phyloP scores from a whole-genome alignment of 2,113 vertebrate genomes.

The Lampris incognitus region DNA sequence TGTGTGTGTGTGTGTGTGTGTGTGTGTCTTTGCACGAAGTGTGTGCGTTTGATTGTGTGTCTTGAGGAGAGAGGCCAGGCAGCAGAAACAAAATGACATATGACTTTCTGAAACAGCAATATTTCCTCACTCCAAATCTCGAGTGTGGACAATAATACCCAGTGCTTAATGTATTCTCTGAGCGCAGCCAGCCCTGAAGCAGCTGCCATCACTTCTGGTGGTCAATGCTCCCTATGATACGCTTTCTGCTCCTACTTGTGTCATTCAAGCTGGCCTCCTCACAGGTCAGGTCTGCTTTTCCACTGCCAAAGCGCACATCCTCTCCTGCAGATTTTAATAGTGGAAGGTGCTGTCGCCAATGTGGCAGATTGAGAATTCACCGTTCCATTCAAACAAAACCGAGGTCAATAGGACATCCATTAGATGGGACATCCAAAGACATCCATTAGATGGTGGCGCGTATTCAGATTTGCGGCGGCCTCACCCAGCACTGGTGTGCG shows the following conservation, averaged over 20 bases:
- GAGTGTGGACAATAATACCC: constrained; percentile 11
- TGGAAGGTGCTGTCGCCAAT: too few species aligned
- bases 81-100: not conserved
- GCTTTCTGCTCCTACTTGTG: not conserved
- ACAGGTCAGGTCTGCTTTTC: not conserved
- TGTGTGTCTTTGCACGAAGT: not conserved
- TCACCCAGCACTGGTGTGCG: too few species aligned
- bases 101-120: constrained; percentile 13
- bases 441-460: too few species aligned
- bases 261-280: not conserved
- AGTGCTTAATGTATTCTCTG: constrained; percentile 37
- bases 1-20: not conserved
- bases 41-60: not conserved
- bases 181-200: constrained; percentile 37
- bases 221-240: constrained; percentile 34
- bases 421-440: too few species aligned
- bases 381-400: too few species aligned
- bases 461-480: too few species aligned
- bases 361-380: too few species aligned
- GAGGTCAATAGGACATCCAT: too few species aligned
- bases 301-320: not conserved
- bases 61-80: not conserved
- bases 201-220: constrained; percentile 40
- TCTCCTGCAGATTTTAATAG: too few species aligned
- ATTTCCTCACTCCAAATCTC: constrained; percentile 30